Base-by-base conservation (phyloP, 2,797 vertebrate genomes). In the Lophius americanus region DNA sequence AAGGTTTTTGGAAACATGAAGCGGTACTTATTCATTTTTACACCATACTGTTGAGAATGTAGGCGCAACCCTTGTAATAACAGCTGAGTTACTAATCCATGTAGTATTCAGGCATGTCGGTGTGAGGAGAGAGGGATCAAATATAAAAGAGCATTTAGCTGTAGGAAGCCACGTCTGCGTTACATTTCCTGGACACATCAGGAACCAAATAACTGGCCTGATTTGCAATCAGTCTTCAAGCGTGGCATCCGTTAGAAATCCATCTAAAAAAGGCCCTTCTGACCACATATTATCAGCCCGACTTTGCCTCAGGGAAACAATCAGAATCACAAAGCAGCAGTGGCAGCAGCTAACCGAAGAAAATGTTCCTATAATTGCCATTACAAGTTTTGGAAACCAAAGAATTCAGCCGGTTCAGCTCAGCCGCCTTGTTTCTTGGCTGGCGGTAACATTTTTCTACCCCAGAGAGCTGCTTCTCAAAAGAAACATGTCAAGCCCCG, bases 331-430 rank as follows among this genome's bases (percentile, higher is more conserved):
- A 70, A 42, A 70, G 69, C 42, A 60, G 68, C 60, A 35, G 75
- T 33, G 4, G 73, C 65, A 77, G 70, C 78, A 68, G 73, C 66
- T 79, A 77, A 84, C 80, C 47, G 6, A 75, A 53, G 78, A 58
- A 51, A 84, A 79, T 60, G 64, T 32, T 63, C 75, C 68, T 66
- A 60, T 76, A 86, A 88, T 79, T 76, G 79, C 44, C 78, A 63
- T 81, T 75, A 79, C 78, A 73, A 80, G 65, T 78, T 71, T 57
- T 69, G 64, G 75, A 80, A 82, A 81, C 63, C 73, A 61, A 73
- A 85, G 67, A 71, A 73, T 74, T 72, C 0, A 13, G 38, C 43
- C 58, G 60, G 57, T 63, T 67, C 70, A n/a, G 68, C 55, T 67
- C 70, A n/a, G 68, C 55, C 41, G 77, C 63, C 51, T 64, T 35